Evolutionary conservation across 2,888 invertebrate species (phyloP).

Genomic region (Ptychoptera albimana): DNA sequence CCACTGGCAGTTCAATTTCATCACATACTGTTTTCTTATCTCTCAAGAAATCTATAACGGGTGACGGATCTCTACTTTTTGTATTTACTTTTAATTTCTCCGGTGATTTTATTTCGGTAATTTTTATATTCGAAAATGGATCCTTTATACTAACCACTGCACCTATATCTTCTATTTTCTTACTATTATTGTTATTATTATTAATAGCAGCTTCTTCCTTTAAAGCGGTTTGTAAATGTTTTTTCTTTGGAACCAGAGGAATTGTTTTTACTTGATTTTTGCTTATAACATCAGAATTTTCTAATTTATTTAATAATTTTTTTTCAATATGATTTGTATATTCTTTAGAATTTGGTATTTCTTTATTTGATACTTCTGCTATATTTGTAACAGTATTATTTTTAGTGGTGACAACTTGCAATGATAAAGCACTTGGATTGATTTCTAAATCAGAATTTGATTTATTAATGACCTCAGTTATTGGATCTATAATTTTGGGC

Average conservation of each 20-base stretch:
- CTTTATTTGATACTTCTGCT: not conserved
- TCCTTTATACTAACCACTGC: too few relatives aligned
- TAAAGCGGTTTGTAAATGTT: constrained; percentile 2
- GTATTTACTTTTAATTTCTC: too few relatives aligned
- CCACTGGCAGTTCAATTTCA: too few relatives aligned
- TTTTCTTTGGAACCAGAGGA: constrained; percentile 1
- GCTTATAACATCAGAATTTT: not conserved
- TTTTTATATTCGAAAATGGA: too few relatives aligned
- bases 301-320: not conserved
- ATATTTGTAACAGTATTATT: constrained; percentile 3
- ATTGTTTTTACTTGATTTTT: not conserved
- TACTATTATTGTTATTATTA: not conserved
- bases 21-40: too few relatives aligned
- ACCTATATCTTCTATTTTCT: not conserved
- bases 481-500: not conserved
- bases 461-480: not conserved
- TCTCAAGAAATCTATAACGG: too few relatives aligned
- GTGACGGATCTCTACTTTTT: not conserved
- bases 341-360: not conserved
- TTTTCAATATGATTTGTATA: not conserved
- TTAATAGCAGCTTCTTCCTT: not conserved
- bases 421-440: too few relatives aligned
- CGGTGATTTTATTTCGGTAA: too few relatives aligned
- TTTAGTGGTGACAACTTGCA: too few relatives aligned
- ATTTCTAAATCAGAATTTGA: too few relatives aligned